A percentile compares a stretch with the other conserved stretches of the same genome.
Evolutionary conservation across 2,888 invertebrate genomes (phyloP).

Genomic region (Microctonus brassicae): DNA sequence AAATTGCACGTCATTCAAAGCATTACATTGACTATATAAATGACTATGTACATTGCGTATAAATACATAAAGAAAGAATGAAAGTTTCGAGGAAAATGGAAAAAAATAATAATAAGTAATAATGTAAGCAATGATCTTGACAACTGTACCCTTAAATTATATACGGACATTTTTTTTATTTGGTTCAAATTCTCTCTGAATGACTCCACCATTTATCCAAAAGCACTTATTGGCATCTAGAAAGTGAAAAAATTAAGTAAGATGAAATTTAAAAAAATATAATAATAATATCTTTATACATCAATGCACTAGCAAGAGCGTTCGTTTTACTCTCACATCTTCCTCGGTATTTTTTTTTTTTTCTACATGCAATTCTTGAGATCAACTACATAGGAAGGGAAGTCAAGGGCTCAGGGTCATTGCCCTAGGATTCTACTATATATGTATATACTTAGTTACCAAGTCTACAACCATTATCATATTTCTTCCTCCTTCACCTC

Average conservation of each 20-base stretch:
- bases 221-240: not conserved
- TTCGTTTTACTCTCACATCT: not conserved
- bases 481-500: constrained; percentile 42
- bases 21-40: not conserved
- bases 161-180: not conserved
- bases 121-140: not conserved
- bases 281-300: not conserved
- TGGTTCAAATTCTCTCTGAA: not conserved
- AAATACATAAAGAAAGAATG: not conserved
- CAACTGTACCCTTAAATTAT: not conserved
- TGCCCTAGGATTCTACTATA: constrained; percentile 45
- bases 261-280: too few species aligned
- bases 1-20: not conserved
- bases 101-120: not conserved
- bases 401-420: constrained; percentile 51
- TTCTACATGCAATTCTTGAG: constrained; percentile 2
- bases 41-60: not conserved
- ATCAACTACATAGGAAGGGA: constrained; percentile 26
- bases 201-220: not conserved
- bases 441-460: not conserved
- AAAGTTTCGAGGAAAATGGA: not conserved
- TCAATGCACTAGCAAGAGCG: not conserved
- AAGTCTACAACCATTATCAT: constrained; percentile 47
- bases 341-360: not conserved
- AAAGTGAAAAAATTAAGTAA: too few species aligned